Conservation (phyloP, 2,113 vertebrate species). For the Aviceda subcristata region DNA sequence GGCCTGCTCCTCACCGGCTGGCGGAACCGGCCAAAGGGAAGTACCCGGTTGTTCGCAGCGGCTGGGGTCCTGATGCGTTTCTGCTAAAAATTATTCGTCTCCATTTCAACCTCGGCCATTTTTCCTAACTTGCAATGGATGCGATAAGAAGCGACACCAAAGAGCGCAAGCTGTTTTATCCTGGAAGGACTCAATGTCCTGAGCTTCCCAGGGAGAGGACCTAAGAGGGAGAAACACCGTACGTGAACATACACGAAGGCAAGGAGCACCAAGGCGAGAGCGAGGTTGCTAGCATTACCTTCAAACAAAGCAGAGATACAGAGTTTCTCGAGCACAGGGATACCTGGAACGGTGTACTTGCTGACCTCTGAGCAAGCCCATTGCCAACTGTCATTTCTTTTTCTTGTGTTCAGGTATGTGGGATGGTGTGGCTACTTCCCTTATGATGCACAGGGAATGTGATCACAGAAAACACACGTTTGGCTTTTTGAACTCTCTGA, state of each 20-base stretch:
- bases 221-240: not conserved
- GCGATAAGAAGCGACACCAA: not conserved
- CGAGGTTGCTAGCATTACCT: not conserved
- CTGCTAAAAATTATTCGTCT: not conserved
- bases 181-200: not conserved
- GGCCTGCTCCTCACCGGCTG: rapidly evolving
- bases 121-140: not conserved
- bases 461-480: not conserved
- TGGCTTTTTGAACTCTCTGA: not conserved
- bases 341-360: not conserved
- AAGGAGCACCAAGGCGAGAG: not conserved
- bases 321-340: not conserved
- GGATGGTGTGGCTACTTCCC: not conserved
- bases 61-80: not conserved
- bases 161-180: not conserved
- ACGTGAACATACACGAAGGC: not conserved
- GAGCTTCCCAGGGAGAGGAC: not conserved
- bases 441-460: not conserved
- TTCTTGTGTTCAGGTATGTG: not conserved
- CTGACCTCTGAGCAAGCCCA: not conserved
- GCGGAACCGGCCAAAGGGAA: not conserved
- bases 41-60: rapidly evolving
- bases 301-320: not conserved
- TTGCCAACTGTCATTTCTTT: not conserved
- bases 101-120: not conserved